These are phyloP conservation scores for Buphagus erythrorhynchus DNA, from an alignment of 2,797 vertebrate species.

Conservation along the genomic window DNA sequence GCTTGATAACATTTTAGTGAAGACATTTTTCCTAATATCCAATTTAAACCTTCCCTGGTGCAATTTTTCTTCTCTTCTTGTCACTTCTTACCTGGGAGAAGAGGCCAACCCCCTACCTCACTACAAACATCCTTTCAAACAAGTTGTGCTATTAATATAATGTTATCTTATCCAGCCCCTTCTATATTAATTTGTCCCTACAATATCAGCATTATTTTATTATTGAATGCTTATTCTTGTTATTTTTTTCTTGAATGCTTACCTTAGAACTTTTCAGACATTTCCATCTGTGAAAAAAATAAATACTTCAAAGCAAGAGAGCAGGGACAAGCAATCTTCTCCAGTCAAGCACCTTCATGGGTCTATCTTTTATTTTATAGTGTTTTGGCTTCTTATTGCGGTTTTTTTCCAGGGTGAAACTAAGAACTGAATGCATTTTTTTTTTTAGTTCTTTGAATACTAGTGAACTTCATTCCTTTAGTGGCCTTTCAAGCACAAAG, in stretches of 20 bases:
- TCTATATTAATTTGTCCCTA: neutral
- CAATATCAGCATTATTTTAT: neutral
- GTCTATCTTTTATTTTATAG: neutral
- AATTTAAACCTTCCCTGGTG: neutral
- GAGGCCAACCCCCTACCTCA: neutral
- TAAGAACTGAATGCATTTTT: neutral
- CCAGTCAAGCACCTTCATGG: neutral
- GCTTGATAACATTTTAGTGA: neutral
- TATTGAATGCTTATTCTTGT: neutral
- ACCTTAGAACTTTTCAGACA: neutral
- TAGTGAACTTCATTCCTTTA: neutral
- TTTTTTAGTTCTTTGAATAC: neutral
- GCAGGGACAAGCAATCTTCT: neutral
- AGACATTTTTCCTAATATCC: neutral
- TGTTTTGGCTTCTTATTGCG: neutral
- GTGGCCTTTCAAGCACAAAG: neutral
- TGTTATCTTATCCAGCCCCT: neutral
- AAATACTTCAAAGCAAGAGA: neutral
- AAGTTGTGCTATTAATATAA: neutral
- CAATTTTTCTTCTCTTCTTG: neutral
- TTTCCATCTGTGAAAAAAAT: neutral
- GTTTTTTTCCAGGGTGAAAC: neutral
- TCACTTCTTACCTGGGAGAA: neutral
- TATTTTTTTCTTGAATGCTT: neutral
- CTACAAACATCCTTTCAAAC: rapidly evolving